Conservation (phyloP, 2,888 invertebrate species). For the Melanchra persicariae region DNA sequence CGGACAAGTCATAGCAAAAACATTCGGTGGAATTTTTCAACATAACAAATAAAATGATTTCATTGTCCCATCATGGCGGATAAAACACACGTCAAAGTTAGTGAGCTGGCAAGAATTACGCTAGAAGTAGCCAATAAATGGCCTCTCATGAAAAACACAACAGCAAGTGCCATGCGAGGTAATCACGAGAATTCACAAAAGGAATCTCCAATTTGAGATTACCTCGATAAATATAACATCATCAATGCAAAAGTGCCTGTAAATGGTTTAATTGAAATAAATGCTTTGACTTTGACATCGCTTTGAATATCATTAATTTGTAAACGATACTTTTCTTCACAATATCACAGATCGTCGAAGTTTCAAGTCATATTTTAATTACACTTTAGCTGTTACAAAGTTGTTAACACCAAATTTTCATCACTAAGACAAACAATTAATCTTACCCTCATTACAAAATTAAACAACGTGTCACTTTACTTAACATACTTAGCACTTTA, state of each 20-base stretch:
- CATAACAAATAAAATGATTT: neutral
- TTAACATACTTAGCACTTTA: slow-evolving; percentile 52
- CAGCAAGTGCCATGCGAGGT: slow-evolving; percentile 9
- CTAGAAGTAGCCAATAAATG: neutral
- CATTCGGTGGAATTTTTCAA: no score
- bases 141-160: neutral
- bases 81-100: neutral
- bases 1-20: neutral
- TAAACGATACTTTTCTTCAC: neutral
- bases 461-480: slow-evolving; percentile 51
- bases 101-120: no score
- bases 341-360: no score
- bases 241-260: no score
- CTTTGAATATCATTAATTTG: no score
- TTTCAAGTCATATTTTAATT: neutral
- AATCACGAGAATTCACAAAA: slow-evolving; percentile 9
- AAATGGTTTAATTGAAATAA: no score
- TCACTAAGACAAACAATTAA: slow-evolving; percentile 41
- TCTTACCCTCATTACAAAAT: slow-evolving; percentile 49
- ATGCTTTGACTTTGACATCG: no score
- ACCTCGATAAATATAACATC: no score
- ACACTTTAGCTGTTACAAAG: slow-evolving; percentile 16
- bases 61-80: no score
- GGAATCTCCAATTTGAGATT: neutral
- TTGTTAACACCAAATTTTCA: slow-evolving; percentile 24